Conservation (phyloP, 2,113 vertebrate species). For the Campylomormyrus numenius region DNA sequence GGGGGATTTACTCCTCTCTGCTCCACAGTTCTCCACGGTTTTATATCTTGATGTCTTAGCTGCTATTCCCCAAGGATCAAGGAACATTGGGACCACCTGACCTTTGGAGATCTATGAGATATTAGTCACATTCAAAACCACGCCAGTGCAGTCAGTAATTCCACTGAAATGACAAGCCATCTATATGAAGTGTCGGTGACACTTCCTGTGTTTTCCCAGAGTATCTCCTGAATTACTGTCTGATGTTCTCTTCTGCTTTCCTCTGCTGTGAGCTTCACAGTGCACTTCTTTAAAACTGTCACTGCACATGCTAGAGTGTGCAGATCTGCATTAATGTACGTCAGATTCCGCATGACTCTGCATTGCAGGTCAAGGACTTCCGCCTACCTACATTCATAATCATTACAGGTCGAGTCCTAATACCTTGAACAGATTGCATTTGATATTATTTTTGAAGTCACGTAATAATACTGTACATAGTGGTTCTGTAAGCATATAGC, state of each 20-base stretch:
- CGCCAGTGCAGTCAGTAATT: neutral
- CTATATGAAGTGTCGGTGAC: neutral
- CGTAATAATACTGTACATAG: neutral
- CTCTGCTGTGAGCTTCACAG: neutral
- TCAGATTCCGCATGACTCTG: neutral
- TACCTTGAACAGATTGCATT: neutral
- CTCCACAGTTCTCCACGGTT: neutral
- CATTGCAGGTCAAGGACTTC: neutral
- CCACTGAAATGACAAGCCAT: neutral
- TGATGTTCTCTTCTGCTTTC: neutral
- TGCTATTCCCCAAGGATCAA: neutral
- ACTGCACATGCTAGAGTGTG: neutral
- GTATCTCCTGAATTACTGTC: neutral
- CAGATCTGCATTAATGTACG: neutral
- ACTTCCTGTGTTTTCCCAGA: neutral
- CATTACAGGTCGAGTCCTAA: neutral
- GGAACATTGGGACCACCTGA: neutral
- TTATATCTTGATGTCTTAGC: neutral
- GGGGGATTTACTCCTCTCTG: neutral
- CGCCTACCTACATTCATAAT: neutral
- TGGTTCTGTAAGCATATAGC: neutral
- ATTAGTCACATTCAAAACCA: neutral
- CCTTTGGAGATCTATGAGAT: neutral
- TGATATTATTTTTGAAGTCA: conserved; percentile 4
- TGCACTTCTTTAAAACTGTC: neutral